Base-by-base conservation (phyloP, 2,888 invertebrate genomes). In the Caenorhabditis imperialis region DNA sequence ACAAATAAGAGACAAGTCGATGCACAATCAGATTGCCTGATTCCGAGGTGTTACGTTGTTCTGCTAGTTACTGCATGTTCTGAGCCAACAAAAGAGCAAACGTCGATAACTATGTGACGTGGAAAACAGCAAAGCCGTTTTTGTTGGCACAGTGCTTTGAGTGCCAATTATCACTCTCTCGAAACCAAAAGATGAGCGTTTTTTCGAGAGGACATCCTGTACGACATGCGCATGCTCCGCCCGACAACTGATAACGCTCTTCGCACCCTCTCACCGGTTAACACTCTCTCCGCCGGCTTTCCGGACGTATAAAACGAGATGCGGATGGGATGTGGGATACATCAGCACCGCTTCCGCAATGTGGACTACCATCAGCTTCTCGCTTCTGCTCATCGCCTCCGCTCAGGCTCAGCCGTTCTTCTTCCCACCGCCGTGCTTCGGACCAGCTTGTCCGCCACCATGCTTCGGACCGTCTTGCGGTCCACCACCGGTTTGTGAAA, bases 201-300 rank as follows among this genome's bases (percentile, higher is more conserved):
- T n/a, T 55, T 57, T 48, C 33, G 50, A 55, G 65, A 63, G 65
- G 40, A 65, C 65, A 65, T 65, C 65, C 57, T 65, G 65, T 55
- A 47, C 30, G 18, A 57, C 57, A 57, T 50, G 48, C 35, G 8
- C 30, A 22, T 18, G 55, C 55, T 65, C 57, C 65, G 55, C 63
- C 63, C 38, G 62, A 16, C 37, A 33, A 54, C 55, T 47, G 54
- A 63, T 63, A 63, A 54, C 53, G 45, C 53, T 44, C 48, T 2
- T 47, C 65, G 42, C 54, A 27, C 38, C 50, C 48, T 65, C 50
- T 57, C 42, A 35, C 55, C 65, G 55, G 57, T 47, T 47, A 27
- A 65, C 42, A 50, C 40, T 42, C 23, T 50, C 42, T 50, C 37
- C 16, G 7, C 42, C 18, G 50, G 42, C 50, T 38, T 40, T 30